phyloP scores from a whole-genome alignment of 1,140 invertebrate species.

The roundworm (Caenorhabditis elegans) region WBcel235 BX284606.5:59501-60000 shows the following conservation, averaged over 20 bases:
- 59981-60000: slow-evolving; percentile 97
- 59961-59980: slow-evolving; percentile 87
- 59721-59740: slow-evolving; percentile 31
- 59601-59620: neutral
- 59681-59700: neutral
- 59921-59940: slow-evolving; percentile 98
- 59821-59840: slow-evolving; percentile 14
- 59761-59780: slow-evolving; percentile 35
- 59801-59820: neutral
- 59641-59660: neutral
- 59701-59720: slow-evolving; percentile 25
- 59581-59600: slow-evolving; percentile 96
- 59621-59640: neutral
- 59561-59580: slow-evolving; percentile 93
- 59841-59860: too few species aligned
- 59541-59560: slow-evolving; percentile 90
- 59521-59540: slow-evolving; percentile 55
- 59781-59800: slow-evolving; percentile 18
- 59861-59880: neutral
- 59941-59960: slow-evolving; percentile 98
- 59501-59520: slow-evolving; percentile 56
- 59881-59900: slow-evolving; percentile 90
- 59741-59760: slow-evolving; percentile 31
- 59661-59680: slow-evolving; percentile 27
- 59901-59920: slow-evolving; percentile 89